A percentile compares a stretch with the other conserved stretches of the same genome.
phyloP scores from a whole-genome alignment of 1,140 invertebrate genomes.

The Marisa cornuarietis region DNA sequence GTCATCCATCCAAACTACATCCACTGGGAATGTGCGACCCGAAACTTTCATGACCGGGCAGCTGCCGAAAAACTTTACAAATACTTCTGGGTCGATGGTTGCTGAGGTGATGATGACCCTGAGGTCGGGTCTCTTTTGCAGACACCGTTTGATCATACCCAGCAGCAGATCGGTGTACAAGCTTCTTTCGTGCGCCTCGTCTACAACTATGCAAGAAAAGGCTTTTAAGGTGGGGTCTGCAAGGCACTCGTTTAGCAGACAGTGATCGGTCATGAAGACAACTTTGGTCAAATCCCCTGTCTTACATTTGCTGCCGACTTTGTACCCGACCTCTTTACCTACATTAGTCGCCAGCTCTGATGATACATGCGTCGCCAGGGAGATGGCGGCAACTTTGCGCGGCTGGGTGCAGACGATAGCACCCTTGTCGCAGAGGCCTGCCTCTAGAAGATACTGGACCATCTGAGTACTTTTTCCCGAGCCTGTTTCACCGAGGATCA shows the following conservation, averaged over 20 bases:
- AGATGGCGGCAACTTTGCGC: constrained; percentile 57
- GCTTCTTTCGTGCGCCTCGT: constrained; percentile 97
- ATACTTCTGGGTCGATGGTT: constrained; percentile 68
- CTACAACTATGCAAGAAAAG: constrained; percentile 89
- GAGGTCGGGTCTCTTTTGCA: constrained; percentile 44
- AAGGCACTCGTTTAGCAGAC: constrained; percentile 93
- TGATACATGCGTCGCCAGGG: constrained; percentile 55
- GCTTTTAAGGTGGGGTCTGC: constrained; percentile 65
- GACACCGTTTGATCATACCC: constrained; percentile 76
- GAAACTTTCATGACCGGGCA: constrained; percentile 96
- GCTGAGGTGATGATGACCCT: constrained; percentile 60
- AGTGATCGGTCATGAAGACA: constrained; percentile 99
- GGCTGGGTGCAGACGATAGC: constrained; percentile 76
- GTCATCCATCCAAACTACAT: constrained; percentile 88
- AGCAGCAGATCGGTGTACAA: constrained; percentile 93
- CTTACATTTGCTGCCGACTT: constrained; percentile 78
- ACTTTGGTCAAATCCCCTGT: constrained; percentile 75
- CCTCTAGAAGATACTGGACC: constrained; percentile 52
- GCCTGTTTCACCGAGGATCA: constrained; percentile 96
- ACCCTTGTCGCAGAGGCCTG: constrained; percentile 70
- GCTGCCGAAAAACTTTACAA: constrained; percentile 80
- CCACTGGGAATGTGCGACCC: constrained; percentile 83
- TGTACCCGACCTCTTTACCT: constrained; percentile 60
- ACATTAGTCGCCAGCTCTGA: constrained; percentile 48
- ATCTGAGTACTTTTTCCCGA: constrained; percentile 77